Evolutionary conservation across 1,140 invertebrate species (phyloP).

Genomic region (Myzus persicae): DNA sequence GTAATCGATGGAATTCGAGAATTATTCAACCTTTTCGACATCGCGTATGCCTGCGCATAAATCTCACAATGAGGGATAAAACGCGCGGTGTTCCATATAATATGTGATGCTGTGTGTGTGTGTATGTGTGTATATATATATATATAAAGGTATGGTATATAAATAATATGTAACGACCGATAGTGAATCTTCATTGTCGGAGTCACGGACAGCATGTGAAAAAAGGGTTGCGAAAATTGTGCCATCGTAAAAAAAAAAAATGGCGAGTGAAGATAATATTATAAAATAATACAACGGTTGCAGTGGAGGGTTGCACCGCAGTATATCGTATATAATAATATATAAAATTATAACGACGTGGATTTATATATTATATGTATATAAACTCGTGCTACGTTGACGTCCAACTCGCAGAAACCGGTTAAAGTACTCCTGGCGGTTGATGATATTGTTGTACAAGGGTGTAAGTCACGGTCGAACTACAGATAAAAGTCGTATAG

Average conservation of each 20-base stretch:
- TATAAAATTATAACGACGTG: not conserved
- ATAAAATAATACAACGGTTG: not conserved
- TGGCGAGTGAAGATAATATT: not conserved
- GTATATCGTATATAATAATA: not conserved
- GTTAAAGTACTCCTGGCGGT: not conserved
- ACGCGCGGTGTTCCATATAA: not conserved
- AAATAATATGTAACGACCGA: slow-evolving; percentile 39
- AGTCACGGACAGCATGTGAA: slow-evolving; percentile 52
- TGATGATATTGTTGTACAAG: not conserved
- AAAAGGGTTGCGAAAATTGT: slow-evolving; percentile 55
- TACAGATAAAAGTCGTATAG: not conserved
- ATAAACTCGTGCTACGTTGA: not conserved
- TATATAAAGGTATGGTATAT: not conserved
- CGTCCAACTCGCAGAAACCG: slow-evolving; percentile 29
- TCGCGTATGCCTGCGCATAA: slow-evolving; percentile 16
- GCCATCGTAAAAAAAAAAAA: slow-evolving; percentile 45
- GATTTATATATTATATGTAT: slow-evolving; percentile 19
- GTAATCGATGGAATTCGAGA: not conserved
- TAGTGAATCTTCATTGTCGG: slow-evolving; percentile 54
- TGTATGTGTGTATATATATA: not conserved
- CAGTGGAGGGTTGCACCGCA: not conserved
- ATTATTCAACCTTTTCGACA: not conserved
- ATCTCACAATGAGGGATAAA: slow-evolving; percentile 16
- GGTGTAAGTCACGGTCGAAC: not conserved
- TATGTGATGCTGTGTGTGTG: not conserved